Evolutionary conservation across 2,797 vertebrate genomes (phyloP).

Genomic region (Aselliscus stoliczkanus): DNA sequence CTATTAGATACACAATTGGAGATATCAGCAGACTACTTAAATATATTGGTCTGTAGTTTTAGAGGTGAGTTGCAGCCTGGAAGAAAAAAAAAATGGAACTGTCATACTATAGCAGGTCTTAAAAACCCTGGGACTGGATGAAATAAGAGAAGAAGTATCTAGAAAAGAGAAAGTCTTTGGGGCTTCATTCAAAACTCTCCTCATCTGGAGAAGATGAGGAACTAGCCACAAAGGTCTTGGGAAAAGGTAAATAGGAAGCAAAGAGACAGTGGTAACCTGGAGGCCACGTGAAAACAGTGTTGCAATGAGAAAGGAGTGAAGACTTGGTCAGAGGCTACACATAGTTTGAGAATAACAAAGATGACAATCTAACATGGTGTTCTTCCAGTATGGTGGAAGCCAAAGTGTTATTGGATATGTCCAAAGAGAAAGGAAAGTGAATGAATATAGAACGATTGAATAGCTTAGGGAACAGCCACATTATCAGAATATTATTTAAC

Average conservation of each 20-base stretch:
- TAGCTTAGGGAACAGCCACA: neutral
- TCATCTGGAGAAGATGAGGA: neutral
- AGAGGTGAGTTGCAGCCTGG: neutral
- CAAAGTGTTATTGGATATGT: neutral
- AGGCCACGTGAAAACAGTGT: neutral
- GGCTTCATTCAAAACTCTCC: neutral
- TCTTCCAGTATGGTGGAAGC: neutral
- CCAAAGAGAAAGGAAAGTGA: neutral
- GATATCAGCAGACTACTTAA: neutral
- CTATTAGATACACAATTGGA: neutral
- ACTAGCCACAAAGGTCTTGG: neutral
- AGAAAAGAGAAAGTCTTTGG: neutral
- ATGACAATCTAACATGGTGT: neutral
- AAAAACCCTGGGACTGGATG: neutral
- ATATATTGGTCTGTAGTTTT: neutral
- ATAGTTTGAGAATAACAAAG: neutral
- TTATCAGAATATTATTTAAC: neutral
- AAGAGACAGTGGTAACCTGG: neutral
- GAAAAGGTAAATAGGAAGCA: neutral
- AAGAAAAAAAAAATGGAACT: neutral
- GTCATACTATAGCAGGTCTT: neutral
- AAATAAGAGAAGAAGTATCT: neutral
- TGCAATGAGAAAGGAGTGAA: neutral
- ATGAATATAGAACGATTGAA: neutral
- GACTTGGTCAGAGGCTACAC: neutral